A percentile compares a stretch with the other conserved stretches of the same genome.
phyloP scores from a whole-genome alignment of 2,888 invertebrate genomes.

The Lasioglossum morio region DNA sequence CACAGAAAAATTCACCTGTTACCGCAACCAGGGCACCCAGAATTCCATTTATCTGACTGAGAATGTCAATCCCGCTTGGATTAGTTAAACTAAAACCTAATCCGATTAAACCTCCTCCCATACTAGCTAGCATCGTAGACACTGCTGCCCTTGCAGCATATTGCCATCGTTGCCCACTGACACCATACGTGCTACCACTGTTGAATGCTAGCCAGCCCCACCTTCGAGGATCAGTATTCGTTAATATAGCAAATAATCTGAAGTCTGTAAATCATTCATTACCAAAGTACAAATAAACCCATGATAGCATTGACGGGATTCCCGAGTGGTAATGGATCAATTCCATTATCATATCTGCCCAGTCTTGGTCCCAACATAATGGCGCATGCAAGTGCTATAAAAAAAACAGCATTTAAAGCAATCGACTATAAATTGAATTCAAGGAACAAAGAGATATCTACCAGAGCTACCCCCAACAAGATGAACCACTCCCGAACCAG shows the following conservation, averaged over 20 bases:
- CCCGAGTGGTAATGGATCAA: constrained; percentile 91
- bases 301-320: constrained; percentile 96
- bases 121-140: constrained; percentile 95
- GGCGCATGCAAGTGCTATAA: constrained; percentile 94
- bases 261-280: constrained; percentile 31
- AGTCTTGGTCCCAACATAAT: constrained; percentile 95
- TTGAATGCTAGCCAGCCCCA: constrained; percentile 99
- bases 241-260: constrained; percentile 19
- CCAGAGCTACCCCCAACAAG: constrained; percentile 90
- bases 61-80: constrained; percentile 91
- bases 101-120: constrained; percentile 94
- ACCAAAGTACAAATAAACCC: constrained; percentile 96
- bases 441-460: constrained; percentile 55
- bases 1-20: constrained; percentile 87
- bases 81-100: constrained; percentile 86
- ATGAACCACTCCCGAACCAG: constrained; percentile 96
- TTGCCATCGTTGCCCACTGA: constrained; percentile 95
- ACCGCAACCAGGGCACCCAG: constrained; percentile 94
- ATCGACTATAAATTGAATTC: not conserved
- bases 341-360: constrained; percentile 93
- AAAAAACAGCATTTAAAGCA: constrained; percentile 35
- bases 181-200: constrained; percentile 95
- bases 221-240: constrained; percentile 65
- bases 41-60: constrained; percentile 95
- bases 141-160: constrained; percentile 96